These are phyloP conservation scores for Petrosia ficiformis DNA, from an alignment of 37 sponge, comb jelly and placozoan genomes.

Conservation along the genomic window DNA sequence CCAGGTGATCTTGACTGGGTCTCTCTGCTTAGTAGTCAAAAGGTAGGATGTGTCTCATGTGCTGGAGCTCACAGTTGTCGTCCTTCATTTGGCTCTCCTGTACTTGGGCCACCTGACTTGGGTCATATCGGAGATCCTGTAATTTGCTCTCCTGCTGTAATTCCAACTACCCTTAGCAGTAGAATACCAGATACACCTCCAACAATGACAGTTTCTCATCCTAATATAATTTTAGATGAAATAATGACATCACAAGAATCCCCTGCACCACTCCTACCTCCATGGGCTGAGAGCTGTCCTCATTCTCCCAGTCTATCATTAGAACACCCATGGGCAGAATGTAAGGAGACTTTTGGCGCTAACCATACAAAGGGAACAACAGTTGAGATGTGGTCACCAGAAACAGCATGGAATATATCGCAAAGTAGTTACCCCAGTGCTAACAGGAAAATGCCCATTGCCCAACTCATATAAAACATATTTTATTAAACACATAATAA, in stretches of 20 bases:
- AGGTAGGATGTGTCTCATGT: conserved; percentile 25
- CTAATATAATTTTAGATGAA: conserved; percentile 22
- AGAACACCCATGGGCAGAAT: conserved; percentile 79
- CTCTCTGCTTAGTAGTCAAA: conserved; percentile 62
- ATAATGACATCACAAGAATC: conserved; percentile 36
- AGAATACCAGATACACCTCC: conserved; percentile 6
- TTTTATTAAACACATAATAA: too few relatives aligned
- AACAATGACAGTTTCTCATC: neutral
- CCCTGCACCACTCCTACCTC: conserved; percentile 48
- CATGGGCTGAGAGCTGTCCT: conserved; percentile 47
- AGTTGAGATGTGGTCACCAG: too few relatives aligned
- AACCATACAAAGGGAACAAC: too few relatives aligned
- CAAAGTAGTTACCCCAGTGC: too few relatives aligned
- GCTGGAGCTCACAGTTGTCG: neutral
- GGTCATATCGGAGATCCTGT: conserved; percentile 40
- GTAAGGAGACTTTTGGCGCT: conserved; percentile 44
- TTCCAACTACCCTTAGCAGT: conserved; percentile 17
- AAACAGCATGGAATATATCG: too few relatives aligned
- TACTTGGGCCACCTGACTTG: conserved; percentile 39
- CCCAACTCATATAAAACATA: too few relatives aligned
- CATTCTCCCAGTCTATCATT: conserved; percentile 29
- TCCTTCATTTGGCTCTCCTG: conserved; percentile 33
- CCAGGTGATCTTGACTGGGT: conserved; percentile 70
- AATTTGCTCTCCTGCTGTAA: conserved; percentile 43
- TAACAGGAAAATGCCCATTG: too few relatives aligned